These are phyloP conservation scores for Engystomops pustulosus DNA, from an alignment of 2,113 vertebrate genomes.

Conservation along the genomic window DNA sequence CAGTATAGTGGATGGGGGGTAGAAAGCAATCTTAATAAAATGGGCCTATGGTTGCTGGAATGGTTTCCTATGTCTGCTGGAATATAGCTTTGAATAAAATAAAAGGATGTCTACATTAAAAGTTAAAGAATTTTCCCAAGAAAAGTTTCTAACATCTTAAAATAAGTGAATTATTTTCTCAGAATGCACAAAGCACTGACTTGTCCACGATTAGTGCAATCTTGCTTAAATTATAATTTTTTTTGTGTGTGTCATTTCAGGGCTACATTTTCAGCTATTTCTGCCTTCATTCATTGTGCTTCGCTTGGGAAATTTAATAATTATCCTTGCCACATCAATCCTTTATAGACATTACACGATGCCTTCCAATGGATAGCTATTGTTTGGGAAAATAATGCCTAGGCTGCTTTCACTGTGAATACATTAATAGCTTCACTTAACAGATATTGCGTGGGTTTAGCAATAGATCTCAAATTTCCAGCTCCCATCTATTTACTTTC, in stretches of 20 bases:
- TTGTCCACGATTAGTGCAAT: not conserved
- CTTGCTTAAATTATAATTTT: not conserved
- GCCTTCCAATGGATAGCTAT: slow-evolving; percentile 33
- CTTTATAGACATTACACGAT: not conserved
- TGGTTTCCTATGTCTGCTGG: not conserved
- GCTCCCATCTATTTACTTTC: slow-evolving; percentile 47
- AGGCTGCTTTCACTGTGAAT: slow-evolving; percentile 32
- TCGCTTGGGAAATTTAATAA: slow-evolving; percentile 25
- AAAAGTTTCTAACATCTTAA: not conserved
- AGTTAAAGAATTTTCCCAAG: not conserved
- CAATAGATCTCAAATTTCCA: slow-evolving; percentile 39
- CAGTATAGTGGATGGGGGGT: no score
- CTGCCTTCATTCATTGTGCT: slow-evolving; percentile 24
- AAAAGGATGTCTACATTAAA: not conserved
- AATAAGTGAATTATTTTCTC: not conserved
- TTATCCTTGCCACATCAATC: slow-evolving; percentile 32
- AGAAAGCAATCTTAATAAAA: not conserved
- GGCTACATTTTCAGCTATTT: not conserved
- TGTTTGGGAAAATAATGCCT: slow-evolving; percentile 33
- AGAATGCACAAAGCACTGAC: not conserved
- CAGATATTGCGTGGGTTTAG: slow-evolving; percentile 47
- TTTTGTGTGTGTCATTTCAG: not conserved
- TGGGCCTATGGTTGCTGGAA: not conserved
- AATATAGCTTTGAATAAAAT: no score
- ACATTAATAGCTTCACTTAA: slow-evolving; percentile 52